Percentiles rank a stretch among this genome's conserved stretches.
Conservation (phyloP, 1,140 invertebrate genomes). For the Andrena cerasifolii region DNA sequence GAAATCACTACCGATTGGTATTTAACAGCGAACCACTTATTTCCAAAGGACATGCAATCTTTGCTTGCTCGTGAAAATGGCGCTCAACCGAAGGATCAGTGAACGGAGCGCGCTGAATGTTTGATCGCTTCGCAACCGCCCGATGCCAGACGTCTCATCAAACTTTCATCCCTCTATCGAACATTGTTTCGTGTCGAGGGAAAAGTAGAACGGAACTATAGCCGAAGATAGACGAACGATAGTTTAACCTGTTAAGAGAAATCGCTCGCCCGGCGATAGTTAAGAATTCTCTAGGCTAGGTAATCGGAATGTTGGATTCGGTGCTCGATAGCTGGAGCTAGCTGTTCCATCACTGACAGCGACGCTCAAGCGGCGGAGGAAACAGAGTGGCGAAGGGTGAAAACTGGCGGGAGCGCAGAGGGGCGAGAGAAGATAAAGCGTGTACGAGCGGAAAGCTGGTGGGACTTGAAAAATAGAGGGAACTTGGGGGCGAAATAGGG, state of each 20-base stretch:
- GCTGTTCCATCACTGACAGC: too few species aligned
- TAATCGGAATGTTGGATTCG: too few species aligned
- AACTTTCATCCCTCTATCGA: conserved; percentile 17
- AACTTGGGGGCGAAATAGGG: neutral
- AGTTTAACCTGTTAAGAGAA: neutral
- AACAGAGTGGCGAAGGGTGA: neutral
- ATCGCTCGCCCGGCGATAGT: neutral
- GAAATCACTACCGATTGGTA: neutral
- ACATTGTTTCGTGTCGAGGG: neutral
- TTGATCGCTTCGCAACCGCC: conserved; percentile 25
- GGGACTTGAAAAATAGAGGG: neutral
- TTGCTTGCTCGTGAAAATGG: neutral
- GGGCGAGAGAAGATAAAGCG: too few species aligned
- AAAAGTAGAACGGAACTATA: conserved; percentile 29
- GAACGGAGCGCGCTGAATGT: neutral
- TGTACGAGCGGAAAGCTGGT: neutral
- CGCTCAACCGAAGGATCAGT: neutral
- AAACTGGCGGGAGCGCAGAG: neutral
- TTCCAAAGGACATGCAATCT: too few species aligned
- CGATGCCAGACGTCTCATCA: conserved; percentile 7
- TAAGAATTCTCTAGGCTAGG: too few species aligned
- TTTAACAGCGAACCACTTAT: too few species aligned
- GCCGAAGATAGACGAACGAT: neutral
- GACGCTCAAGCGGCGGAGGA: too few species aligned
- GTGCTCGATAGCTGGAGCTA: too few species aligned